Evolutionary conservation across 2,797 vertebrate species (phyloP), one percentile per base, ranked within the genome.

Genomic region (Hydrolagus colliei): DNA sequence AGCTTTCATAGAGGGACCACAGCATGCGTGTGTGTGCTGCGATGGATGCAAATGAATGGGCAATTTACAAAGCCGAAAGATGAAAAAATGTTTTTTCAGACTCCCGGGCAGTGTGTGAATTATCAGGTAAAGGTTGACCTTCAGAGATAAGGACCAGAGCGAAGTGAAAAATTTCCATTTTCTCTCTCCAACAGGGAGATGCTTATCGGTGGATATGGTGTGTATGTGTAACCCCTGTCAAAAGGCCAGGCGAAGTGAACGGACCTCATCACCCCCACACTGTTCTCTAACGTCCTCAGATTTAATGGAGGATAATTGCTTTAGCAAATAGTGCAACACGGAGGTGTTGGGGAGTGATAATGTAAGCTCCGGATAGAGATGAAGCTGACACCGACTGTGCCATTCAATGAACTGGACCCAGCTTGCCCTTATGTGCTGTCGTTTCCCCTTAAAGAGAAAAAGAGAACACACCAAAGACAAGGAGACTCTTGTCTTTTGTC

Each of bases 281-380:
- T 84, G 79, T 84, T 84, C 65, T 4, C 0, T 84, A 41, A 84
- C 65, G 71, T 84, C 79, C 65, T 68, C 20, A 67, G 79, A 71
- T 84, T 84, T 71, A 35, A 63, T 35, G 32, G 71, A 67, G 79
- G 79, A 84, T 84, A 84, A 84, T 84, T 84, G 65, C 79, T n/a
- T 27, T 52, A 41, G 79, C 65, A 84, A 68, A 0, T 82, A 20
- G 32, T 16, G 41, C 20, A 16, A 41, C 32, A 59, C 1, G 32
- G 27, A 82, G 65, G 13, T 41, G 65, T 35, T 84, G 22, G 20
- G 27, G 32, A 20, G 52, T 71, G 65, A 67, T 52, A 71, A 41
- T 41, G 9, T 20, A 71, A 68, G 32, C 79, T 84, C 65, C 41
- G 2, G 79, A 14, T 84, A 16, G 14, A 35, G 9, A 9, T 71